A percentile compares a stretch with the other conserved stretches of the same genome.
These are phyloP conservation scores for Clitarchus hookeri DNA, from an alignment of 2,888 invertebrate species.

Conservation along the genomic window DNA sequence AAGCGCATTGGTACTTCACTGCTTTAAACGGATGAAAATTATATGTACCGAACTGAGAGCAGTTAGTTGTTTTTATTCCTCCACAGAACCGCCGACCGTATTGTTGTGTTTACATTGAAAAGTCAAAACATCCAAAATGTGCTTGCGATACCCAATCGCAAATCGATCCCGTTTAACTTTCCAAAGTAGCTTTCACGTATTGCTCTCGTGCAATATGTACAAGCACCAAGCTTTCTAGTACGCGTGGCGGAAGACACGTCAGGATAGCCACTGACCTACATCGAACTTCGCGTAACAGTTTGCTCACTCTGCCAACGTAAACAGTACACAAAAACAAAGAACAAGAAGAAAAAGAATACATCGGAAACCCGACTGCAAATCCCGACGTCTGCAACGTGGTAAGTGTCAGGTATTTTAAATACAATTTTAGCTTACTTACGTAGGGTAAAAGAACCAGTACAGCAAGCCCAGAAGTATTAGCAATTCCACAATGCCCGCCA, in stretches of 20 bases:
- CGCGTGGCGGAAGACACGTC: not conserved
- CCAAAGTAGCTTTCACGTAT: too few species aligned
- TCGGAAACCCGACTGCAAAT: not conserved
- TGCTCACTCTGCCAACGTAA: not conserved
- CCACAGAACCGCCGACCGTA: too few species aligned
- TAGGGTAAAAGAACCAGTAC: conserved; percentile 66
- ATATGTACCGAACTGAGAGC: too few species aligned
- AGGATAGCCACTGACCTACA: not conserved
- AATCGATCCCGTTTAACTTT: too few species aligned
- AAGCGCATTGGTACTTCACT: too few species aligned
- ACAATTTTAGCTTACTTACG: conserved; percentile 54
- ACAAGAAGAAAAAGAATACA: not conserved
- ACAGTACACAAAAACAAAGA: not conserved
- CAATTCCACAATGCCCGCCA: conserved; percentile 64
- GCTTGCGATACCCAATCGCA: too few species aligned
- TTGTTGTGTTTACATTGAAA: too few species aligned
- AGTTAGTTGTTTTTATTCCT: too few species aligned
- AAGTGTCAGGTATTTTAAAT: not conserved
- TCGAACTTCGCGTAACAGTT: not conserved
- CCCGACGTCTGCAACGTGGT: too few species aligned
- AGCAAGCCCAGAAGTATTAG: conserved; percentile 65
- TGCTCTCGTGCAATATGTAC: too few species aligned
- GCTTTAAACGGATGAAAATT: too few species aligned
- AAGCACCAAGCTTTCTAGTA: not conserved
- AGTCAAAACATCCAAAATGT: too few species aligned